Evolutionary conservation across 2,797 vertebrate species (phyloP).

Genomic region (Diplodus sargus): DNA sequence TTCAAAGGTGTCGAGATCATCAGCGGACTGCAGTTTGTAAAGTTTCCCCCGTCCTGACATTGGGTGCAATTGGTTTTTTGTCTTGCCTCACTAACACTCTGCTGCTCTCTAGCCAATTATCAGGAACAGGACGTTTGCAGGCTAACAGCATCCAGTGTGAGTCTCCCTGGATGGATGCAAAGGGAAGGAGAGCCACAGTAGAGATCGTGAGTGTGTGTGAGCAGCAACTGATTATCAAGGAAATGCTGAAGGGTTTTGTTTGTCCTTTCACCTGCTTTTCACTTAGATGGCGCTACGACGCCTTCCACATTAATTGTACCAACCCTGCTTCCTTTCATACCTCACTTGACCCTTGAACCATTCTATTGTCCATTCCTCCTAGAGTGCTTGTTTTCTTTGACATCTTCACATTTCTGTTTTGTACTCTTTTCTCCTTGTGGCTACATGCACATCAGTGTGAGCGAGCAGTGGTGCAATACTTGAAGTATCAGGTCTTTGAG

Average conservation of each 20-base stretch:
- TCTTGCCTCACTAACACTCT: conserved; percentile 18
- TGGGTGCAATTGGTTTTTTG: conserved; percentile 7
- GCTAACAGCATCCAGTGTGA: conserved; percentile 11
- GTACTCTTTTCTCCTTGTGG: neutral
- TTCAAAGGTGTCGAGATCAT: neutral
- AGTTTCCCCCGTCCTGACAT: conserved; percentile 20
- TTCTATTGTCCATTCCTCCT: neutral
- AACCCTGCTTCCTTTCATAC: neutral
- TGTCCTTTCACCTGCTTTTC: conserved; percentile 38
- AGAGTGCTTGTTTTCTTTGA: conserved; percentile 22
- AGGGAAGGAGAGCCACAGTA: conserved; percentile 15
- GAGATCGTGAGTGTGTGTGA: neutral
- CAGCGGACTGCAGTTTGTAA: conserved; percentile 2
- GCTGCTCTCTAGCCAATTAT: conserved; percentile 42
- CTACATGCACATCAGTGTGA: conserved; percentile 3
- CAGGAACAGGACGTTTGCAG: conserved; percentile 35
- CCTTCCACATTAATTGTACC: neutral
- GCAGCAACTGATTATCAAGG: conserved; percentile 41
- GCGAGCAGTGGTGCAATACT: neutral
- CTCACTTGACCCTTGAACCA: conserved; percentile 7
- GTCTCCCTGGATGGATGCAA: conserved; percentile 9
- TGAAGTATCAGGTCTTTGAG: neutral
- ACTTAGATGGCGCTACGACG: conserved; percentile 20
- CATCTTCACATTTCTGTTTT: conserved; percentile 27
- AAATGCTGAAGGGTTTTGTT: conserved; percentile 40